Percentiles rank a stretch among this genome's conserved stretches.
Conservation (phyloP, 2,888 invertebrate genomes). For the Drosophila greeni region DNA sequence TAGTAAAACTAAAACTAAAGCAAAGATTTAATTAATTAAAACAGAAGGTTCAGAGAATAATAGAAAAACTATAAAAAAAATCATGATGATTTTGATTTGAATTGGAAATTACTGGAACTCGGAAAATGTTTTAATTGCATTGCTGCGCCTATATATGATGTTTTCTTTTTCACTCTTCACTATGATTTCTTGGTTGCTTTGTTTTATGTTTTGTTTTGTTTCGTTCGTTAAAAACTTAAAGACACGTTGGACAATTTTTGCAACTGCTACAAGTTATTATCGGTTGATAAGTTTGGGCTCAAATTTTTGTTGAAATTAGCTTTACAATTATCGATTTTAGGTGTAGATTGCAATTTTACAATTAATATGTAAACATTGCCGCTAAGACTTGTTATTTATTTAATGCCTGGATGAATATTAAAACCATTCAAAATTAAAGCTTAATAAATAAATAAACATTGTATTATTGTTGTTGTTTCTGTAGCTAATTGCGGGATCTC, state of each 20-base stretch:
- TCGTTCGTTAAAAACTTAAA: slow-evolving; percentile 75
- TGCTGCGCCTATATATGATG: slow-evolving; percentile 63
- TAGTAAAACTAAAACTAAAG: slow-evolving; percentile 68
- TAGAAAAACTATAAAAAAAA: slow-evolving; percentile 24
- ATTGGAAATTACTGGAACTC: slow-evolving; percentile 48
- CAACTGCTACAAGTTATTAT: slow-evolving; percentile 55
- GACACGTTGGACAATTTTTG: slow-evolving; percentile 69
- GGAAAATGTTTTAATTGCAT: slow-evolving; percentile 62
- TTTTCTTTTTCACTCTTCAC: slow-evolving; percentile 23
- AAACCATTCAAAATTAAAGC: slow-evolving; percentile 73
- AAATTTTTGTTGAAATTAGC: slow-evolving; percentile 27
- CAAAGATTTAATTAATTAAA: slow-evolving; percentile 54
- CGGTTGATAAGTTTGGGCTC: slow-evolving; percentile 48
- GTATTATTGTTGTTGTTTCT: slow-evolving; percentile 31
- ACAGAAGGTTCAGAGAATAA: slow-evolving; percentile 46
- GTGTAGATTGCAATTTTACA: slow-evolving; percentile 60
- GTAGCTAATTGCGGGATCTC: slow-evolving; percentile 46
- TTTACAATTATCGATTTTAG: slow-evolving; percentile 52
- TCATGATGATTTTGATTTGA: slow-evolving; percentile 25
- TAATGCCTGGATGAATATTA: slow-evolving; percentile 71
- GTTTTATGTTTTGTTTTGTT: slow-evolving; percentile 37
- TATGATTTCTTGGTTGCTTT: slow-evolving; percentile 8
- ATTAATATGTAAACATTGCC: slow-evolving; percentile 53
- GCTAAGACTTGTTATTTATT: slow-evolving; percentile 46
- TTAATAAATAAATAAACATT: slow-evolving; percentile 71